Conservation (phyloP, 2,797 vertebrate species). For the Cichlasoma orientale region DNA sequence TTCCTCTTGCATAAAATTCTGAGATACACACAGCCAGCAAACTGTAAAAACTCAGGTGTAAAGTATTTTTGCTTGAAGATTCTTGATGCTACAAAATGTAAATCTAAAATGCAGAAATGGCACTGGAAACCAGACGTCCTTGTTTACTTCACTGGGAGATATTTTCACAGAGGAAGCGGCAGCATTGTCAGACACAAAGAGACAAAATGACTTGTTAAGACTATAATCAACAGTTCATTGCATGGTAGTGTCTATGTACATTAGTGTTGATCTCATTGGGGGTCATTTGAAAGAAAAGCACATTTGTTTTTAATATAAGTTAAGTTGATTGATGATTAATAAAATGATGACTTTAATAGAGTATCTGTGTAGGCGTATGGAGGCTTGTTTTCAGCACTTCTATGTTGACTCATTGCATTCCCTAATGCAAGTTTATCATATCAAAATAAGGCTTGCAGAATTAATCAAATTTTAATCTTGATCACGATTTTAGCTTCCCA, state of each 20-base stretch:
- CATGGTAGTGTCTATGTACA: constrained; percentile 31
- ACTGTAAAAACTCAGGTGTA: background rate
- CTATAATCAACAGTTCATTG: constrained; percentile 28
- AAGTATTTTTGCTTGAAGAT: background rate
- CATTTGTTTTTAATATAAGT: background rate
- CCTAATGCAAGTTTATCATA: background rate
- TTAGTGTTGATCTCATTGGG: background rate
- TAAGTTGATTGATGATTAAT: background rate
- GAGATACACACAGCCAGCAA: background rate
- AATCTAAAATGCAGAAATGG: background rate
- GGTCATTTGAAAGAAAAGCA: background rate
- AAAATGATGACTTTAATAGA: background rate
- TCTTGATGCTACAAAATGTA: background rate
- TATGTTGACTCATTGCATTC: background rate
- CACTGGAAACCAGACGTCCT: background rate
- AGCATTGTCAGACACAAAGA: background rate
- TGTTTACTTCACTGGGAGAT: background rate
- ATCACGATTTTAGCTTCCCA: background rate
- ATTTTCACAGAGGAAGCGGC: too few species aligned
- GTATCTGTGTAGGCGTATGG: background rate
- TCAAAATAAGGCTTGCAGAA: background rate
- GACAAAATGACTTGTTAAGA: constrained; percentile 19
- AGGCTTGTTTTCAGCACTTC: background rate
- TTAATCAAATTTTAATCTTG: background rate
- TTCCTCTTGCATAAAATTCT: background rate